Evolutionary conservation across 2,797 vertebrate species (phyloP).

Genomic region (Sebastes kiyomatsui): DNA sequence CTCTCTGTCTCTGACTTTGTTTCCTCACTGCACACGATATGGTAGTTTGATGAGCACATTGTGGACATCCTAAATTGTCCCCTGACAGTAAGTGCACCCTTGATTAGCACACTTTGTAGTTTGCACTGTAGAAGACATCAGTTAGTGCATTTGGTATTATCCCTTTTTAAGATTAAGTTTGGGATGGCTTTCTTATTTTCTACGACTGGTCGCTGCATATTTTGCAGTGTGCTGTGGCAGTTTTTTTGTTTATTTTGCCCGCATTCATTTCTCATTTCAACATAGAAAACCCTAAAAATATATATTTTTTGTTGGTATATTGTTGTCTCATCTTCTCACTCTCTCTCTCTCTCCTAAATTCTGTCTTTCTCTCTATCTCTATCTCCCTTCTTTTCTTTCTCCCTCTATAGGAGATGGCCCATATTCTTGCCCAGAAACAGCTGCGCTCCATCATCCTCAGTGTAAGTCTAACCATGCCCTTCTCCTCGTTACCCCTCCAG

Average conservation of each 20-base stretch:
- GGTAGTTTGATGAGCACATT: constrained; percentile 86
- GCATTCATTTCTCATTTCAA: constrained; percentile 37
- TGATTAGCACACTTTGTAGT: constrained; percentile 73
- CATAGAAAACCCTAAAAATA: constrained; percentile 6
- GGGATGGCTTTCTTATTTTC: constrained; percentile 51
- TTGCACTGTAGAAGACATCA: constrained; percentile 65
- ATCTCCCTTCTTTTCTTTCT: constrained; percentile 22
- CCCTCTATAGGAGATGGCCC: constrained; percentile 92
- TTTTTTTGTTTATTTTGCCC: constrained; percentile 30
- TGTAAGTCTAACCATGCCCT: constrained; percentile 82
- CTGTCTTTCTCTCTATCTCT: constrained; percentile 18
- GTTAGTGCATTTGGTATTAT: constrained; percentile 55
- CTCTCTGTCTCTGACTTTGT: constrained; percentile 78
- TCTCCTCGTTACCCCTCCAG: background rate
- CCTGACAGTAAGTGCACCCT: constrained; percentile 89
- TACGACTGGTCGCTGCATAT: constrained; percentile 20
- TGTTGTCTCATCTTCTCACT: constrained; percentile 17
- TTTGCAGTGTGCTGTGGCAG: constrained; percentile 28
- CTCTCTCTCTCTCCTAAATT: constrained; percentile 1
- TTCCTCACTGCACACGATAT: constrained; percentile 73
- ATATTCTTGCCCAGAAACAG: constrained; percentile 97
- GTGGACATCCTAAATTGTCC: constrained; percentile 88
- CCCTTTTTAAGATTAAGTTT: constrained; percentile 63
- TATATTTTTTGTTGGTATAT: background rate
- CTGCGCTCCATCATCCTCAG: constrained; percentile 95